phyloP scores from a whole-genome alignment of 2,888 invertebrate genomes.

The Habrosyne pyritoides region DNA sequence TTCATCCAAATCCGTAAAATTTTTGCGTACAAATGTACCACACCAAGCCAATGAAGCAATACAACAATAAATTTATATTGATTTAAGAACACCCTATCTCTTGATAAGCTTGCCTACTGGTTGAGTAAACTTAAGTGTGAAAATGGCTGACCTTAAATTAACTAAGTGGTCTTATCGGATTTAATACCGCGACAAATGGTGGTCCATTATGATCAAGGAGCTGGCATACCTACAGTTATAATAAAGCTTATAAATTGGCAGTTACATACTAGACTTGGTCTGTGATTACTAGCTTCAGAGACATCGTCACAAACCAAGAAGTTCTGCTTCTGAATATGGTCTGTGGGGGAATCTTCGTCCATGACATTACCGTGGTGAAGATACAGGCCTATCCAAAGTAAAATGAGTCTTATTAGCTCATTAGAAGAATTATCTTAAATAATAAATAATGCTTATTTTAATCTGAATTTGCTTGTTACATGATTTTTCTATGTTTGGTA shows the following conservation, averaged over 20 bases:
- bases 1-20: no score
- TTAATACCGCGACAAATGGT: constrained; percentile 53
- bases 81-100: constrained; percentile 1
- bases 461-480: no score
- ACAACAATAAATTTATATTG: constrained; percentile 26
- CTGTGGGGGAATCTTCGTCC: no score
- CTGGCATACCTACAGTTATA: neutral
- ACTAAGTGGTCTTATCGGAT: constrained; percentile 62
- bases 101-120: constrained; percentile 50
- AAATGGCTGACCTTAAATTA: constrained; percentile 57
- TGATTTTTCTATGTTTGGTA: no score
- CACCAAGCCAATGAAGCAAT: constrained; percentile 9
- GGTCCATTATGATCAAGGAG: constrained; percentile 32
- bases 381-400: no score
- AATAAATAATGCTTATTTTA: no score
- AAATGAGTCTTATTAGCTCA: no score
- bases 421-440: no score
- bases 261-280: constrained; percentile 17
- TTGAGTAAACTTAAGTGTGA: constrained; percentile 53
- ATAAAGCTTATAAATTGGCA: constrained; percentile 13
- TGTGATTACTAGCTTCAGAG: neutral
- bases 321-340: no score
- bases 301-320: neutral
- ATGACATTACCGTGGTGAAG: no score
- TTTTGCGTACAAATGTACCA: no score